Percentiles rank a stretch among this genome's conserved stretches.
phyloP scores from a whole-genome alignment of 2,797 vertebrate genomes.

The Tympanoctomys barrerae region DNA sequence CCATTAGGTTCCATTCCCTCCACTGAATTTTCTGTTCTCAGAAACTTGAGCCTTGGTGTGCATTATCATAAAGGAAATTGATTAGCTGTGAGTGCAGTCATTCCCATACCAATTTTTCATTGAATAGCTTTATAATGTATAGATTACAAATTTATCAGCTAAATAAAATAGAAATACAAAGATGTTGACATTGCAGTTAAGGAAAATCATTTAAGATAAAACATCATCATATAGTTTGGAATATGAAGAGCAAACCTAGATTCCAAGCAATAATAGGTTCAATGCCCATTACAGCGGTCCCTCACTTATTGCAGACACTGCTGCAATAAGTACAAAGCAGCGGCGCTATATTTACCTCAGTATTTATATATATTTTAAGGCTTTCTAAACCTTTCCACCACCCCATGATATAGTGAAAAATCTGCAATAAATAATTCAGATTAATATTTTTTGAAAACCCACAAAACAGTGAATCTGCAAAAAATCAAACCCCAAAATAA shows the following conservation, averaged over 20 bases:
- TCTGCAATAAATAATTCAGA: too few relatives aligned
- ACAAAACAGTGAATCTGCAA: too few relatives aligned
- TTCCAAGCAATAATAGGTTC: not conserved
- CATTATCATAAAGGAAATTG: not conserved
- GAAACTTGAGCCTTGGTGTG: not conserved
- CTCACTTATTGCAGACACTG: too few relatives aligned
- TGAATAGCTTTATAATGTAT: not conserved
- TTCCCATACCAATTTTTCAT: not conserved
- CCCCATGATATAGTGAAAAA: too few relatives aligned
- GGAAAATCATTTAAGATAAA: constrained; percentile 60
- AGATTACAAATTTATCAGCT: not conserved
- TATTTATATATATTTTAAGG: too few relatives aligned
- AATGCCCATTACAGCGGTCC: not conserved
- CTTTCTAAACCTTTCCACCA: too few relatives aligned
- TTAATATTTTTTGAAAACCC: too few relatives aligned
- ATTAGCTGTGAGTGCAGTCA: not conserved
- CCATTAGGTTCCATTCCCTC: not conserved
- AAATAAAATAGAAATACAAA: constrained; percentile 58
- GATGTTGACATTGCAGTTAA: not conserved
- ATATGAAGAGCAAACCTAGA: constrained; percentile 3
- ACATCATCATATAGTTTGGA: not conserved
- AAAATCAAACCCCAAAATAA: too few relatives aligned
- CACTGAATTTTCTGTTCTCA: not conserved
- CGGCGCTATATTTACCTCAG: too few relatives aligned
- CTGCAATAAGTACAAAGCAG: too few relatives aligned